A percentile compares a stretch with the other conserved stretches of the same genome.
Conservation (phyloP, 2,888 invertebrate species). For the Ligdia adustata region DNA sequence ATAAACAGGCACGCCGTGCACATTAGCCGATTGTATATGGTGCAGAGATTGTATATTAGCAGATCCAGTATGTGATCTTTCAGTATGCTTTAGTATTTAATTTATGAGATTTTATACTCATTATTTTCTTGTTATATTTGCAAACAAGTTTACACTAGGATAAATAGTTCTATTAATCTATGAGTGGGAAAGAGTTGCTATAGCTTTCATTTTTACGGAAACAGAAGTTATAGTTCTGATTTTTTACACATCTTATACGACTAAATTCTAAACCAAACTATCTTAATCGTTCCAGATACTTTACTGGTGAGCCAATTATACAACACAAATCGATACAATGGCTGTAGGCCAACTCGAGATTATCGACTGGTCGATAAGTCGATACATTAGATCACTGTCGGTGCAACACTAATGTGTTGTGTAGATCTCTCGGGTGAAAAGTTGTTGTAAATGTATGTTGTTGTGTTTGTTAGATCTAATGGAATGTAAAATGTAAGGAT, state of each 20-base stretch:
- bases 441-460: slow-evolving; percentile 10
- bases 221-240: too few species aligned
- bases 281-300: too few species aligned
- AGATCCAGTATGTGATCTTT: not conserved
- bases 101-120: too few species aligned
- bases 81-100: too few species aligned
- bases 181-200: too few species aligned
- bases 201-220: too few species aligned
- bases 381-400: slow-evolving; percentile 8
- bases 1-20: slow-evolving; percentile 30
- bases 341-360: slow-evolving; percentile 54
- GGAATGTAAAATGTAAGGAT: not conserved
- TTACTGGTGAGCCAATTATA: too few species aligned
- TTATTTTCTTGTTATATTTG: too few species aligned
- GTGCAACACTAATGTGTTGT: slow-evolving; percentile 41
- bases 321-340: slow-evolving; percentile 38
- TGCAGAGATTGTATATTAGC: slow-evolving; percentile 2
- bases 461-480: not conserved
- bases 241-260: too few species aligned
- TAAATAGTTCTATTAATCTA: too few species aligned
- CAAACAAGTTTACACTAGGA: too few species aligned
- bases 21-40: slow-evolving; percentile 30
- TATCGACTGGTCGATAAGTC: slow-evolving; percentile 47
- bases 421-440: slow-evolving; percentile 4
- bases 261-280: too few species aligned